Percentiles rank a stretch among this genome's conserved stretches.
Evolutionary conservation across 2,888 invertebrate species (phyloP).

Genomic region (Dryococelus australis): DNA sequence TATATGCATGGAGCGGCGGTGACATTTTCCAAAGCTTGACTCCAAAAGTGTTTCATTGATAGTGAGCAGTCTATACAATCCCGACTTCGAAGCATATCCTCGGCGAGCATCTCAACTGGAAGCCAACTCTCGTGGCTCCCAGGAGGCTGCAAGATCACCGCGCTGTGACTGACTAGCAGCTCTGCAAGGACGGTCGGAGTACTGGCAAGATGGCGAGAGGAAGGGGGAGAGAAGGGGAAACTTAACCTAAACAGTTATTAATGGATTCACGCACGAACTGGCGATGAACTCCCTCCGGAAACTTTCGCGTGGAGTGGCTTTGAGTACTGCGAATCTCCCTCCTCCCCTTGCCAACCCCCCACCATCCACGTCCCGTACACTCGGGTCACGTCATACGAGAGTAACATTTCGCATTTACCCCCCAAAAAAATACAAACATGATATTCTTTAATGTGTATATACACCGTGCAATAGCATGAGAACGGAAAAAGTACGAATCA

Average conservation of each 20-base stretch:
- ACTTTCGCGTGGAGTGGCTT: neutral
- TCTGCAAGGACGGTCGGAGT: too few species aligned
- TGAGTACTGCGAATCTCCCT: neutral
- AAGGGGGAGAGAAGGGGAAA: neutral
- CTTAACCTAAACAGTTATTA: slow-evolving; percentile 28
- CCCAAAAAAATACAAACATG: too few species aligned
- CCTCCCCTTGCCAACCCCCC: neutral
- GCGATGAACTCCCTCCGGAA: slow-evolving; percentile 19
- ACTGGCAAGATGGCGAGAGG: neutral
- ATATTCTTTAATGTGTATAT: too few species aligned
- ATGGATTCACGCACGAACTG: slow-evolving; percentile 28
- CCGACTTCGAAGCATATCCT: too few species aligned
- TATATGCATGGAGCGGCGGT: too few species aligned
- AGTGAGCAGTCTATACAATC: too few species aligned
- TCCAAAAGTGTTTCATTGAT: too few species aligned
- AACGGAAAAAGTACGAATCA: too few species aligned
- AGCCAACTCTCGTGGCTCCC: neutral
- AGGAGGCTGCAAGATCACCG: neutral
- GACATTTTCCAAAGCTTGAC: too few species aligned
- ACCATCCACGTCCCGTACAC: neutral
- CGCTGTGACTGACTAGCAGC: neutral
- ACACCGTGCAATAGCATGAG: too few species aligned
- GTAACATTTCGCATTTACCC: too few species aligned
- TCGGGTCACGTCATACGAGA: neutral
- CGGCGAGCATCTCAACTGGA: neutral